Conservation (phyloP, 2,797 vertebrate genomes). For the Protonibea diacanthus region DNA sequence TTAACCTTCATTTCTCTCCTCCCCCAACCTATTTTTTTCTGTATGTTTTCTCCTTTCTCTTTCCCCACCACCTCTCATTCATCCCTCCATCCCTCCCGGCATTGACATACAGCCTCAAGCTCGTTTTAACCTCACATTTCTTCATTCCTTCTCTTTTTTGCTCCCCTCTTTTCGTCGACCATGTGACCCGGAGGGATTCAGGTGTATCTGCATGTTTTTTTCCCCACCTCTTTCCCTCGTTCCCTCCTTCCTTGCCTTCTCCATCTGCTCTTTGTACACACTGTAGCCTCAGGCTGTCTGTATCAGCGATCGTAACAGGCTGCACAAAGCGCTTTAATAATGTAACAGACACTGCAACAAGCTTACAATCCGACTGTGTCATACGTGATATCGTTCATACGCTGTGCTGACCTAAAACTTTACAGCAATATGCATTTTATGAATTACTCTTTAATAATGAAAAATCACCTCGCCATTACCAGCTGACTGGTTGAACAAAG, state of each 20-base stretch:
- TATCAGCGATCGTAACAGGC: conserved; percentile 36
- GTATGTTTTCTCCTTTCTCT: background rate
- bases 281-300: conserved; percentile 12
- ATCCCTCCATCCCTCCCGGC: background rate
- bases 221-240: background rate
- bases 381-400: background rate
- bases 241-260: background rate
- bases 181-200: background rate
- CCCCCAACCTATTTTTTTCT: background rate
- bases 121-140: conserved; percentile 30
- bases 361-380: background rate
- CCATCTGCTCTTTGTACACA: conserved; percentile 29
- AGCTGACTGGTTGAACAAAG: background rate
- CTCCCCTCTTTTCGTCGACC: background rate
- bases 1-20: background rate
- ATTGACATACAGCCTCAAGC: conserved; percentile 18
- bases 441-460: conserved; percentile 21
- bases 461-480: background rate
- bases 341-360: conserved; percentile 43
- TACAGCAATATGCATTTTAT: conserved; percentile 18
- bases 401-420: background rate
- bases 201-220: conserved; percentile 1
- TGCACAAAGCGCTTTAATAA: conserved; percentile 51
- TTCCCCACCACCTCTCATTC: background rate
- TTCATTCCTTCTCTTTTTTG: conserved; percentile 1